A percentile compares a stretch with the other conserved stretches of the same genome.
Conservation (phyloP, 30 jellyfish, hydroid and myxozoan genomes). For the Aurelia sp. region DNA sequence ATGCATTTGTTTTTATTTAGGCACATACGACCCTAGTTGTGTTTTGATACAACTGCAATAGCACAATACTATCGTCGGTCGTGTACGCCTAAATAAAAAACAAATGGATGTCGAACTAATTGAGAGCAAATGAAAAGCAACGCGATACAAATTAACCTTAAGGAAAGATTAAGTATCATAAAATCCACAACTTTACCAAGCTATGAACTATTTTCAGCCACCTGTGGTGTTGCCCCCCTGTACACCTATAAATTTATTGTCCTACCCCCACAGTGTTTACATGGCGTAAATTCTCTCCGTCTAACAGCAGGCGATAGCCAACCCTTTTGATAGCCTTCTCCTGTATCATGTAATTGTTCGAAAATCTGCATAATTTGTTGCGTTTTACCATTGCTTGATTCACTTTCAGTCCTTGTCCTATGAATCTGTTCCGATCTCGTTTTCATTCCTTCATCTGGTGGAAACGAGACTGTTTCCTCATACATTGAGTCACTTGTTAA, state of each 20-base stretch:
- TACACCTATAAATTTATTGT: slow-evolving; percentile 45
- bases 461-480: slow-evolving; percentile 64
- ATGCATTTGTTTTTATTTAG: too few relatives aligned
- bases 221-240: too few relatives aligned
- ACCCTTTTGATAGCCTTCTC: slow-evolving; percentile 97
- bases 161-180: too few relatives aligned
- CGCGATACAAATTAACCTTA: too few relatives aligned
- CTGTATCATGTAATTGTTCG: slow-evolving; percentile 93
- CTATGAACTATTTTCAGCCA: too few relatives aligned
- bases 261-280: slow-evolving; percentile 81
- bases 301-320: slow-evolving; percentile 97
- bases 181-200: too few relatives aligned
- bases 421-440: slow-evolving; percentile 7
- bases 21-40: too few relatives aligned
- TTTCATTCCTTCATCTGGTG: slow-evolving; percentile 38
- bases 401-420: slow-evolving; percentile 49
- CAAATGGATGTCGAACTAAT: too few relatives aligned
- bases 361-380: slow-evolving; percentile 89
- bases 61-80: too few relatives aligned
- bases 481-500: slow-evolving; percentile 53
- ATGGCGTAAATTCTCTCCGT: slow-evolving; percentile 81
- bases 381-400: slow-evolving; percentile 68
- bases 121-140: too few relatives aligned
- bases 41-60: too few relatives aligned
- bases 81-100: too few relatives aligned